Conservation (phyloP, 2,888 invertebrate genomes). For the Fissipunctia ypsillon region DNA sequence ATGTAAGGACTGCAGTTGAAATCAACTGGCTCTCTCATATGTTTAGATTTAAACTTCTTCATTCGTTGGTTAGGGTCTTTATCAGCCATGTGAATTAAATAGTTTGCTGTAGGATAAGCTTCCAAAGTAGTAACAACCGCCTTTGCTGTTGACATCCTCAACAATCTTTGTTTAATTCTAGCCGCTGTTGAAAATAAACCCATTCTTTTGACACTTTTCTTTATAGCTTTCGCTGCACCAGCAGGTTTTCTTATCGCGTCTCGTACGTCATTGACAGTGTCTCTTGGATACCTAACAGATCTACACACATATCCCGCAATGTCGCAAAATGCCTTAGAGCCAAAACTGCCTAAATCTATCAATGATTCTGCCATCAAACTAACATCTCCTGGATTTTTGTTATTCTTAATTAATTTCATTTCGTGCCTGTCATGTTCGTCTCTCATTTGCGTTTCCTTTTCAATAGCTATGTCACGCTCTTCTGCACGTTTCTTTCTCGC, state of each 20-base stretch:
- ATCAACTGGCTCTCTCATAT: slow-evolving; percentile 51
- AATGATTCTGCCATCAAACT: slow-evolving; percentile 46
- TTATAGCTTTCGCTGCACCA: rapidly evolving
- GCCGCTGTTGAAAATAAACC: slow-evolving; percentile 19
- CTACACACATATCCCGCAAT: slow-evolving; percentile 5
- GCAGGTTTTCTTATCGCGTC: not conserved
- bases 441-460: too few species aligned
- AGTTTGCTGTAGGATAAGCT: slow-evolving; percentile 39
- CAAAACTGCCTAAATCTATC: slow-evolving; percentile 46
- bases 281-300: slow-evolving; percentile 32
- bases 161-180: slow-evolving; percentile 34
- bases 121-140: slow-evolving; percentile 9
- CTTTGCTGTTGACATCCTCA: slow-evolving; percentile 19
- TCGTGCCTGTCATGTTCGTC: too few species aligned
- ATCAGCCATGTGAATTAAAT: slow-evolving; percentile 49
- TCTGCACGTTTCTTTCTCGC: too few species aligned
- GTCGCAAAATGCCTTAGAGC: slow-evolving; percentile 25
- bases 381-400: not conserved
- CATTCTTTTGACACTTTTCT: not conserved
- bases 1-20: slow-evolving; percentile 75
- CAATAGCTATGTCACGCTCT: too few species aligned
- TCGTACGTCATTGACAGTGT: not conserved
- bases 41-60: slow-evolving; percentile 24
- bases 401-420: slow-evolving; percentile 27
- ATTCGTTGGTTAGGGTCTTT: slow-evolving; percentile 39